Evolutionary conservation across 1,140 invertebrate genomes (phyloP).

Genomic region (Drosophila rufa): DNA sequence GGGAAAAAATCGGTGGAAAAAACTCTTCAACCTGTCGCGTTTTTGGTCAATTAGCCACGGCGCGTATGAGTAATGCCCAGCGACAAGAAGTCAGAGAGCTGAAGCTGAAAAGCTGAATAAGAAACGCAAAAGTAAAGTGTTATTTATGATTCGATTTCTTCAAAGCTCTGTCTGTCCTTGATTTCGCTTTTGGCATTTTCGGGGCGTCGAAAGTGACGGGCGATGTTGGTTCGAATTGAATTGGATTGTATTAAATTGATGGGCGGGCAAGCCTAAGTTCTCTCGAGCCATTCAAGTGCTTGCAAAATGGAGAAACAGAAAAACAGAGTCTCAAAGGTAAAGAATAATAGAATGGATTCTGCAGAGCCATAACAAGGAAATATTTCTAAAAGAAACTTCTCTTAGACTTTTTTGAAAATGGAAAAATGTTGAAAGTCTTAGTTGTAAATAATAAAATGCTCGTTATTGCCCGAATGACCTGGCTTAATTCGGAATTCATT

Average conservation of each 20-base stretch:
- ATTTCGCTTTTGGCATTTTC: slow-evolving; percentile 68
- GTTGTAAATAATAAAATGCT: background rate
- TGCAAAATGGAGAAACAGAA: background rate
- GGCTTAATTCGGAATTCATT: background rate
- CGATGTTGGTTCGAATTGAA: slow-evolving; percentile 29
- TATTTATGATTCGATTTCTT: slow-evolving; percentile 76
- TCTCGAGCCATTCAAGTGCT: slow-evolving; percentile 3
- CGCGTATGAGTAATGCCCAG: slow-evolving; percentile 68
- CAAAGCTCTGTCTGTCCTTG: slow-evolving; percentile 74
- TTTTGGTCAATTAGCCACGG: slow-evolving; percentile 73
- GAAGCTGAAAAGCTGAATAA: background rate
- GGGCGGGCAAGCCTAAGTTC: slow-evolving; percentile 36
- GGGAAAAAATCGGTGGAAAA: slow-evolving; percentile 6
- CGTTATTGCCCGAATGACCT: too few species aligned
- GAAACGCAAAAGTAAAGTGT: slow-evolving; percentile 64
- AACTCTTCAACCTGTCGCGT: slow-evolving; percentile 65
- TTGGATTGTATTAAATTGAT: slow-evolving; percentile 45
- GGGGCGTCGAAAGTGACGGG: slow-evolving; percentile 55
- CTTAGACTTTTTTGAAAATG: background rate
- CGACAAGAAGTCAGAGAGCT: slow-evolving; percentile 31
- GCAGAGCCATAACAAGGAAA: background rate
- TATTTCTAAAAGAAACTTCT: background rate
- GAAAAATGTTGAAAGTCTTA: background rate
- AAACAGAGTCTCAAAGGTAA: background rate
- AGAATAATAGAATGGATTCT: slow-evolving; percentile 7